Conservation (phyloP, 2,113 vertebrate species). For the Odocoileus virginianus region DNA sequence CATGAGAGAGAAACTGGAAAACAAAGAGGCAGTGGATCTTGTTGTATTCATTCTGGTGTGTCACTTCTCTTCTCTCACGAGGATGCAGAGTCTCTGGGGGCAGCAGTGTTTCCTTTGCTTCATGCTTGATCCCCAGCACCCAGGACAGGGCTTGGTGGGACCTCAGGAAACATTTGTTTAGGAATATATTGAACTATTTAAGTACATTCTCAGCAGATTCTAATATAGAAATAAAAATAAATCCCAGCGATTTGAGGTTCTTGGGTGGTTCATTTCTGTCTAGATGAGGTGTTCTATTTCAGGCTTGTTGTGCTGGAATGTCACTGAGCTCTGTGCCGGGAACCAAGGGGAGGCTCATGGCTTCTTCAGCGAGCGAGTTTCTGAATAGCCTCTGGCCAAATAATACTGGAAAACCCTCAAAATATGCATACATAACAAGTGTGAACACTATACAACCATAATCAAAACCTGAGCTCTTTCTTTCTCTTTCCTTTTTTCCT, state of each 20-base stretch:
- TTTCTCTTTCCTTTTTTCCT: background rate
- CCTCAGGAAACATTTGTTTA: background rate
- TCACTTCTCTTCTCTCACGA: background rate
- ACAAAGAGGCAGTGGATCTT: background rate
- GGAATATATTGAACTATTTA: background rate
- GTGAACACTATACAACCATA: too few relatives aligned
- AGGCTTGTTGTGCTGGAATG: background rate
- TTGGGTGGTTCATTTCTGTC: background rate
- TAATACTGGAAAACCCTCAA: background rate
- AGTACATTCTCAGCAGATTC: background rate
- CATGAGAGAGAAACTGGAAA: background rate
- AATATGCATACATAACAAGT: background rate
- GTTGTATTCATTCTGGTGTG: accelerated
- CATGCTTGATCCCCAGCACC: background rate
- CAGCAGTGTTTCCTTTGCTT: background rate
- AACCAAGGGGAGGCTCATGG: background rate
- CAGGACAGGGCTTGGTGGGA: background rate
- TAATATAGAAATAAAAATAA: background rate
- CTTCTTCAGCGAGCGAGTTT: background rate
- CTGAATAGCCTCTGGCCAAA: background rate
- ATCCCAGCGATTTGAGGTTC: background rate
- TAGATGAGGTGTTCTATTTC: background rate
- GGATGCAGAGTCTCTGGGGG: background rate
- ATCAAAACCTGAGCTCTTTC: background rate
- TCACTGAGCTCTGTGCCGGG: background rate